Evolutionary conservation across 2,797 vertebrate genomes (phyloP), one percentile per base, ranked within the genome.

Genomic region (Characodon lateralis): DNA sequence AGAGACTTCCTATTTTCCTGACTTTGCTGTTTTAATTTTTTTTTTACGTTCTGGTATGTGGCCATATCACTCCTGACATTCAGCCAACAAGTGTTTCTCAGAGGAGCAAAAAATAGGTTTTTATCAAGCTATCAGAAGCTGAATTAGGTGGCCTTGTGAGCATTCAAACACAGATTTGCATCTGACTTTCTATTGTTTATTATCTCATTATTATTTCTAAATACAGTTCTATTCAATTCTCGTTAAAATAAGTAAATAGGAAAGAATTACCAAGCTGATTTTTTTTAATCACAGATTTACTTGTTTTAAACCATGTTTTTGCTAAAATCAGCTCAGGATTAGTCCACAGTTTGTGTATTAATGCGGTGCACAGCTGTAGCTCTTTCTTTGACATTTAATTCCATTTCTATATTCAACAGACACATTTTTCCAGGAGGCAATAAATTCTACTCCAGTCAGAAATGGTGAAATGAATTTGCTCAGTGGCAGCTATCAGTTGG

Each of bases 51-150:
- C 6, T 48, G 18, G 13, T 46, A 58, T 70, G 7, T 46, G 39
- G n/a, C 39, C 39, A 46, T 43, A 41, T 58, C 56, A 18, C 39
- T 59, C 18, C 35, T 26, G 56, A 50, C 43, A 74, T 51, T 51
- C 31, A 31, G 59, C 46, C 43, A 59, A 59, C 65, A 43, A 68
- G 65, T 43, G 22, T 68, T 68, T 68, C 65, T 68, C 65, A 68
- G 35, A 65, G 31, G 35, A 68, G 65, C 39, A 68, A 43, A 13
- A 66, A 66, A 66, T 66, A 24, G 63, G 22, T 66, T 66, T 63
- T 31, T 66, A 66, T 66, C 63, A 5, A 66, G 35, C 63, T 66
- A 41, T 66, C 63, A 68, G 3, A 41, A 12, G 65, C 65, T 68
- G 65, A 68, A 22, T 68, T n/a, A 24, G 65, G 65, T 68, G 65